phyloP scores from a whole-genome alignment of 2,888 invertebrate genomes.

The Stenolophus ochropezus region DNA sequence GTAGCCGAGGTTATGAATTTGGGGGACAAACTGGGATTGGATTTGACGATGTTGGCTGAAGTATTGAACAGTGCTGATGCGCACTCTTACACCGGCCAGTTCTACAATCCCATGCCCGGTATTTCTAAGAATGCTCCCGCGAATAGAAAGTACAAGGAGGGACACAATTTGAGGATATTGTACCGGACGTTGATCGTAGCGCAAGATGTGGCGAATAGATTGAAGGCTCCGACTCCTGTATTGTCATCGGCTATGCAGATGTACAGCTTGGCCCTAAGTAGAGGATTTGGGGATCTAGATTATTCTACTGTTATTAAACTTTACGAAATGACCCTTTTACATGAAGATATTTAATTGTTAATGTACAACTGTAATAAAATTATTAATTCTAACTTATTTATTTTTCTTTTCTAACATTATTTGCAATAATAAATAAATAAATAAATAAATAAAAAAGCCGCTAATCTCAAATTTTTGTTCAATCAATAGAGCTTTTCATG shows the following conservation, averaged over 20 bases:
- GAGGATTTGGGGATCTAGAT: neutral
- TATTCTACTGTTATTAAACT: neutral
- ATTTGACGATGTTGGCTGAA: neutral
- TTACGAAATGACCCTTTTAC: neutral
- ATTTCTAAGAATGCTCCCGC: neutral
- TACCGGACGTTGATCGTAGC: neutral
- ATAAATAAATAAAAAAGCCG: too few species aligned
- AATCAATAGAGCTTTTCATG: too few species aligned
- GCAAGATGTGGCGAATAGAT: neutral
- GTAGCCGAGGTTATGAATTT: constrained; percentile 2
- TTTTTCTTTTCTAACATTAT: too few species aligned
- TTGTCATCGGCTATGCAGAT: neutral
- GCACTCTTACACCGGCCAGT: neutral
- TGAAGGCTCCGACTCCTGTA: neutral
- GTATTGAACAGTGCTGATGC: neutral
- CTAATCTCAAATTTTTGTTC: too few species aligned
- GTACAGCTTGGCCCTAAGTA: neutral
- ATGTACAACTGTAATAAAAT: neutral
- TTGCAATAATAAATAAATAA: too few species aligned
- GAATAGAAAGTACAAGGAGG: neutral
- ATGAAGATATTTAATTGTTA: neutral
- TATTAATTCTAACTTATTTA: too few species aligned
- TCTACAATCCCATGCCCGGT: neutral
- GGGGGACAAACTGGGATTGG: neutral
- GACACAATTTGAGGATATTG: neutral